A percentile compares a stretch with the other conserved stretches of the same genome.
phyloP scores from a whole-genome alignment of 2,888 invertebrate genomes.

The Morpho helenor region DNA sequence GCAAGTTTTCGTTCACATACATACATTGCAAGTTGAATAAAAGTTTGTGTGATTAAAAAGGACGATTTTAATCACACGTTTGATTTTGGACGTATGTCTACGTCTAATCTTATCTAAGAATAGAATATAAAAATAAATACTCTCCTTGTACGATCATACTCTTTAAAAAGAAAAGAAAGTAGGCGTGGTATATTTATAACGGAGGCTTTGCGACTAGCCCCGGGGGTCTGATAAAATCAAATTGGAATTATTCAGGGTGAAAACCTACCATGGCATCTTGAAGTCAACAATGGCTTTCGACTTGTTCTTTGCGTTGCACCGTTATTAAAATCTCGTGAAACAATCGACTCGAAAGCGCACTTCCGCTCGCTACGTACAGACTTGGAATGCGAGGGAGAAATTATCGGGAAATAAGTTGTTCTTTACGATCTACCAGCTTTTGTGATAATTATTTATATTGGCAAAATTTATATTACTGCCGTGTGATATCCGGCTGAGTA shows the following conservation, averaged over 20 bases:
- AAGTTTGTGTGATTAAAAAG: no score
- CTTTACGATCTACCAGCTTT: conserved; percentile 12
- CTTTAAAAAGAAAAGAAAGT: not conserved
- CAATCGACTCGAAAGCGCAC: conserved; percentile 77
- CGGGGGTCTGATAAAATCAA: conserved; percentile 48
- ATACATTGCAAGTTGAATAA: no score
- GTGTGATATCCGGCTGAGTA: no score
- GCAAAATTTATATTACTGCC: no score
- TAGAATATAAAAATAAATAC: no score
- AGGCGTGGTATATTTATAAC: conserved; percentile 19
- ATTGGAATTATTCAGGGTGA: conserved; percentile 40
- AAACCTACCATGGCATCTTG: conserved; percentile 51
- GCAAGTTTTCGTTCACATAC: no score
- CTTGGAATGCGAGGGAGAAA: conserved; percentile 33
- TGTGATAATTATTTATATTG: not conserved
- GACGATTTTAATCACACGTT: no score
- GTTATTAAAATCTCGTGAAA: conserved; percentile 79
- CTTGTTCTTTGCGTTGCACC: conserved; percentile 74
- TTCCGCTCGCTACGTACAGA: conserved; percentile 65
- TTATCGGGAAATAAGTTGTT: conserved; percentile 22
- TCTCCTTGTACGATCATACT: no score
- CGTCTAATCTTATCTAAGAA: no score
- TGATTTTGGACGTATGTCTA: no score
- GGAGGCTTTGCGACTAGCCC: conserved; percentile 24
- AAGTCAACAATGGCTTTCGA: conserved; percentile 71